Percentiles rank a stretch among this genome's conserved stretches.
phyloP scores from a whole-genome alignment of 2,888 invertebrate species.

The Tenthredo mesomela region DNA sequence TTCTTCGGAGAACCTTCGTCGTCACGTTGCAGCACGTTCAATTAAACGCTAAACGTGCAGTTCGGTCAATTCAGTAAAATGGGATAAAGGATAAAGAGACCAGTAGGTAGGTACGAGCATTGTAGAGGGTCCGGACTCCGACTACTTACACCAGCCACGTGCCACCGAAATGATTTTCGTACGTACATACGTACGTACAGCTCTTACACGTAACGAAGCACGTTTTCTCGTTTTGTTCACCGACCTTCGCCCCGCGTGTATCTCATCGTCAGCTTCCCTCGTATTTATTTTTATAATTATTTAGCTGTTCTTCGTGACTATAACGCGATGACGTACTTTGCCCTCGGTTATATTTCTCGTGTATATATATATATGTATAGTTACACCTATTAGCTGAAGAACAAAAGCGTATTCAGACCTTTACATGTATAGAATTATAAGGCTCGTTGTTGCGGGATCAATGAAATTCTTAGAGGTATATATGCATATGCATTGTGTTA shows the following conservation, averaged over 20 bases:
- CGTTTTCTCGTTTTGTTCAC: constrained; percentile 24
- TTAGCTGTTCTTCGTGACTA: background rate
- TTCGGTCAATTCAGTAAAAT: constrained; percentile 21
- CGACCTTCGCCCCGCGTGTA: background rate
- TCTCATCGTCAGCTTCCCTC: background rate
- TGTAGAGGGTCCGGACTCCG: constrained; percentile 4
- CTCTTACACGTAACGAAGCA: constrained; percentile 13
- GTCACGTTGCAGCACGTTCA: constrained; percentile 3
- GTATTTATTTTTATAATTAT: background rate
- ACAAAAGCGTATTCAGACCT: background rate
- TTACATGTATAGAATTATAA: background rate
- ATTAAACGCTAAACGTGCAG: constrained; percentile 28
- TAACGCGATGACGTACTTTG: background rate
- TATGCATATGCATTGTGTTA: background rate
- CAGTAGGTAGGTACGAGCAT: background rate
- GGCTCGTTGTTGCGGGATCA: background rate
- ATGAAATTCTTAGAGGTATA: background rate
- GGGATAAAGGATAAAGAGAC: background rate
- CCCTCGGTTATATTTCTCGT: background rate
- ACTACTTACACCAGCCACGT: constrained; percentile 28
- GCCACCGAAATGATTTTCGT: constrained; percentile 31
- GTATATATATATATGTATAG: no score
- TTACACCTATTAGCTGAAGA: no score
- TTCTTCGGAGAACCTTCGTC: background rate
- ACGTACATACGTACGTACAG: background rate